A percentile compares a stretch with the other conserved stretches of the same genome.
phyloP scores from a whole-genome alignment of 2,797 vertebrate species.

The Enteromius anoplus region DNA sequence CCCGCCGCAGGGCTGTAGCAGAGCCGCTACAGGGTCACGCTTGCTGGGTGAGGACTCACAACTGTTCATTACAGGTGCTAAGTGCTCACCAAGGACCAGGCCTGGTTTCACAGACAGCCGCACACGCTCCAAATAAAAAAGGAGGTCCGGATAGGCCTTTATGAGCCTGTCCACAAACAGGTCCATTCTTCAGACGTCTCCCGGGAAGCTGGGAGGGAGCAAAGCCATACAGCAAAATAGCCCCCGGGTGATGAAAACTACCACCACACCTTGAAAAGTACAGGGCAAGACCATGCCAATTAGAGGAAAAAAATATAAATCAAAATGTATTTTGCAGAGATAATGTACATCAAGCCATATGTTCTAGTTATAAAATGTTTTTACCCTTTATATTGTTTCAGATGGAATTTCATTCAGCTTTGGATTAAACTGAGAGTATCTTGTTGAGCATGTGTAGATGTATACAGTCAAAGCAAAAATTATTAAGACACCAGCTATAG shows the following conservation, averaged over 20 bases:
- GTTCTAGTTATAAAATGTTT: constrained; percentile 54
- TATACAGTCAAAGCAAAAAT: neutral
- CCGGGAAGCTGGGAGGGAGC: constrained; percentile 53
- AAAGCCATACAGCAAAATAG: constrained; percentile 58
- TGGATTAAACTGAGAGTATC: neutral
- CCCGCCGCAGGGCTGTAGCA: constrained; percentile 30
- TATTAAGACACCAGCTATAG: neutral
- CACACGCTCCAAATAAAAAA: constrained; percentile 55
- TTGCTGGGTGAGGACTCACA: constrained; percentile 48
- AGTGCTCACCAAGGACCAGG: constrained; percentile 68
- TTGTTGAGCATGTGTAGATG: neutral
- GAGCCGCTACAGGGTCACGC: constrained; percentile 47
- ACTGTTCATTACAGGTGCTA: constrained; percentile 76
- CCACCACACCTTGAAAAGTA: constrained; percentile 43
- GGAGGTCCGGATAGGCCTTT: constrained; percentile 61
- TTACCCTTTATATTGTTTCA: constrained; percentile 13
- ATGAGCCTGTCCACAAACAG: constrained; percentile 63
- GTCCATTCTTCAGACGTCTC: constrained; percentile 63
- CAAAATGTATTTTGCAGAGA: constrained; percentile 62
- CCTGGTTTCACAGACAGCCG: constrained; percentile 52
- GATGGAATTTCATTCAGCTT: neutral
- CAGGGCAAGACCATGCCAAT: constrained; percentile 62
- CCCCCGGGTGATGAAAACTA: constrained; percentile 60
- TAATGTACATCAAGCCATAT: constrained; percentile 58
- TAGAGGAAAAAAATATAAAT: constrained; percentile 65